phyloP scores from a whole-genome alignment of 2,888 invertebrate species.

The Mythimna impura region DNA sequence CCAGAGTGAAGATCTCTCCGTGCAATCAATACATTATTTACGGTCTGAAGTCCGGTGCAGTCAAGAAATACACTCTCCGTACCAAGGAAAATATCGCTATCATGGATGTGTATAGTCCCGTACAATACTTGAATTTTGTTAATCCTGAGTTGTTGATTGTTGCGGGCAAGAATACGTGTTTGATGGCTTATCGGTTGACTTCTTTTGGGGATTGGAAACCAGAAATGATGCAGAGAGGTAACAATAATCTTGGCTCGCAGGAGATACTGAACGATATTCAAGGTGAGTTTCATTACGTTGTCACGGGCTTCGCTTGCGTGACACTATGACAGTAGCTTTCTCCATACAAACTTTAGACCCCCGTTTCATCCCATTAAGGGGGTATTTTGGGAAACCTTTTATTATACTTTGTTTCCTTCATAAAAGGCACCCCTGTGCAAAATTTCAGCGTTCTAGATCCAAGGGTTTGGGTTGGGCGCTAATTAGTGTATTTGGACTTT shows the following conservation, averaged over 20 bases:
- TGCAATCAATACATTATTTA: slow-evolving; percentile 89
- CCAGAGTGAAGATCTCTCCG: slow-evolving; percentile 85
- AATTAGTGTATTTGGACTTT: no score
- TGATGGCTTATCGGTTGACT: slow-evolving; percentile 82
- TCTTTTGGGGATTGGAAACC: slow-evolving; percentile 78
- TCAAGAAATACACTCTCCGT: slow-evolving; percentile 83
- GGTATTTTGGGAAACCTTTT: no score
- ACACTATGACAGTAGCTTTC: no score
- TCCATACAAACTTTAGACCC: no score
- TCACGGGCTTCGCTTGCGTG: no score
- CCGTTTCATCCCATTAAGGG: no score
- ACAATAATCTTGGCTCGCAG: slow-evolving; percentile 84
- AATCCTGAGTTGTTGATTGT: slow-evolving; percentile 80
- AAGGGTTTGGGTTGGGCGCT: no score
- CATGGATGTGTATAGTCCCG: slow-evolving; percentile 83
- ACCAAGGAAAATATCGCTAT: slow-evolving; percentile 79
- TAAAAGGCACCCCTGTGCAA: no score
- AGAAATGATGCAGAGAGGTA: slow-evolving; percentile 83
- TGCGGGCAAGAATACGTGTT: slow-evolving; percentile 81
- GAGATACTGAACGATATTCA: slow-evolving; percentile 86
- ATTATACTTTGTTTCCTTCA: no score
- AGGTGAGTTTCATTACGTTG: slow-evolving; percentile 66
- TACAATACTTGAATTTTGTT: slow-evolving; percentile 83
- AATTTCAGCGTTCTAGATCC: no score
- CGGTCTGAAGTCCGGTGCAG: slow-evolving; percentile 83